phyloP scores from a whole-genome alignment of 1,140 invertebrate genomes.

The Halotydeus destructor region DNA sequence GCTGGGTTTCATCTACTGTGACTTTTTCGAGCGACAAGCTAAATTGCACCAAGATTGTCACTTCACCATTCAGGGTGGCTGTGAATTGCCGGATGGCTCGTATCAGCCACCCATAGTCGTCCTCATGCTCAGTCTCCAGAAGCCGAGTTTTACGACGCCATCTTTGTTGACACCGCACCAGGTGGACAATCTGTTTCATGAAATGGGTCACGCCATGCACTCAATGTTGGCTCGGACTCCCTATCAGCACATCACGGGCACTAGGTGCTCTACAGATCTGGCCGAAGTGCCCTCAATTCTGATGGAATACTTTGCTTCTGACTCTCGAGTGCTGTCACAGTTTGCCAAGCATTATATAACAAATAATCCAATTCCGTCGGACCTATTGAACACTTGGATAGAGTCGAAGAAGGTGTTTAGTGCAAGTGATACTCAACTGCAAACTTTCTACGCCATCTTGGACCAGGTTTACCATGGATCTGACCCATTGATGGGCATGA shows the following conservation, averaged over 20 bases:
- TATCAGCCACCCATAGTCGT: slow-evolving; percentile 43
- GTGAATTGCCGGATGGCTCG: slow-evolving; percentile 45
- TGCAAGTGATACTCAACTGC: slow-evolving; percentile 73
- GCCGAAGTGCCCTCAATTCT: slow-evolving; percentile 93
- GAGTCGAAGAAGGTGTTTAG: slow-evolving; percentile 62
- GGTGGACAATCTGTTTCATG: slow-evolving; percentile 93
- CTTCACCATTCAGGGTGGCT: slow-evolving; percentile 88
- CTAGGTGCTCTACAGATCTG: slow-evolving; percentile 87
- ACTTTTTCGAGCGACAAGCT: slow-evolving; percentile 67
- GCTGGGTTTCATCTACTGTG: slow-evolving; percentile 90
- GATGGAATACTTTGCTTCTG: slow-evolving; percentile 92
- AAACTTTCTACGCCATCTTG: slow-evolving; percentile 64
- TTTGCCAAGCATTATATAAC: slow-evolving; percentile 85
- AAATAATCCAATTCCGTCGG: slow-evolving; percentile 52
- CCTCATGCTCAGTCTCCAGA: slow-evolving; percentile 65
- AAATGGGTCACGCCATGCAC: slow-evolving; percentile 97
- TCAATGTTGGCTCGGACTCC: slow-evolving; percentile 86
- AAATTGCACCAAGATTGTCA: slow-evolving; percentile 96
- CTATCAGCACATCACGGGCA: slow-evolving; percentile 93
- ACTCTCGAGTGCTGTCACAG: slow-evolving; percentile 56
- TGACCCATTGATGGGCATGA: slow-evolving; percentile 25
- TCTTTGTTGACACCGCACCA: slow-evolving; percentile 56
- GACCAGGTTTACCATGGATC: slow-evolving; percentile 70
- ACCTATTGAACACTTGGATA: slow-evolving; percentile 51
- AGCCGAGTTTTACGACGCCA: slow-evolving; percentile 36